Evolutionary conservation across 2,797 vertebrate genomes (phyloP), one percentile per base, ranked within the genome.

Genomic region (Serranus cabrilla): DNA sequence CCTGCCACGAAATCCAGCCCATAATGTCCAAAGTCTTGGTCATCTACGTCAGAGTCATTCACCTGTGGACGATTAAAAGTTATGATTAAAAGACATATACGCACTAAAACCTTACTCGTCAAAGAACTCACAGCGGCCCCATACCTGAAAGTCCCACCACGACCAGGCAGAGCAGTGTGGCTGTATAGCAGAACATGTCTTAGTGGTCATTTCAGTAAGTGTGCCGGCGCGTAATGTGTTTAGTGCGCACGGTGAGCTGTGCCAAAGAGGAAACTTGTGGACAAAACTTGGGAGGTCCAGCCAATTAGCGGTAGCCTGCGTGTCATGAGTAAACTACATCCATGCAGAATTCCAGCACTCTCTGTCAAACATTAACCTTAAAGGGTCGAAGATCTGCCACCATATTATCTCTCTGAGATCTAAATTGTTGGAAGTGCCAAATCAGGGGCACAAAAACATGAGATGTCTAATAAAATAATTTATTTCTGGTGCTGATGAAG

Each of bases 11-110:
- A 95, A 62, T 94, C 94, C 81, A 96, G 81, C 0, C 94, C 94
- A 7, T 94, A 95, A 76, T 96, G 95, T 77, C 93, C 93, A 92
- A 97, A 96, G 11, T 95, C 93, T 66, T 95, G 96, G 71, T 96
- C 93, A 49, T 94, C 92, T 64, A 90, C 93, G 37, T 94, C 88
- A 0, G 67, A 82, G 27, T 89, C 93, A 1, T 88, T 84, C 50
- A 93, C 92, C 92, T 96, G 86, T 81, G 66, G 71, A 23, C 5
- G 75, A 94, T 93, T 86, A 51, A 79, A 73, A 78, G 0, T 0
- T 20, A 10, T 0, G 3, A 84, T 81, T 49, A 78, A 52, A 14
- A 43, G 6, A 20, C 21, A 62, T 3, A 7, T 1, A 42, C n/a
- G 2, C n/a, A 21, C 34, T 13, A 1, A 64, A 57, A 54, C 20